Evolutionary conservation across 2,113 vertebrate species (phyloP), one percentile per base, ranked within the genome.

Genomic region (Mirza zaza): DNA sequence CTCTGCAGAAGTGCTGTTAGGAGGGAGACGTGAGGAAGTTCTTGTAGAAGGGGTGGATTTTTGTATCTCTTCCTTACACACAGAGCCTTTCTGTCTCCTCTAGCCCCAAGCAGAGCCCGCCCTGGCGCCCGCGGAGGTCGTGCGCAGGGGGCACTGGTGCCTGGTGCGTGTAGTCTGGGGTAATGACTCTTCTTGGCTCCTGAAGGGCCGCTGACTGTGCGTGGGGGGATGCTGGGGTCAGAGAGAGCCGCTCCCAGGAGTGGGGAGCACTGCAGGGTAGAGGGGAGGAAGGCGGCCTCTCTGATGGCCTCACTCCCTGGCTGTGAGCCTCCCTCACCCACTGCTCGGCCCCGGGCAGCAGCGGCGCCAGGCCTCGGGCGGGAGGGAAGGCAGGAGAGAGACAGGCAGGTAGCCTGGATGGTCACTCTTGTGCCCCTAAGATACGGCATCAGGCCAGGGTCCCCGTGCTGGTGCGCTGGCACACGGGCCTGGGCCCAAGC

Each of bases 401-500:
- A 21, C 15, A 0, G 29, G 9, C 32, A 23, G 3, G 67, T 3
- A 11, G 79, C 9, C 14, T 52, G 61, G 23, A 3, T 2, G 12
- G 39, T 20, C 48, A 21, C 70, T 57, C 55, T 67, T 1, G 0
- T 39, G 55, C 11, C 32, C 39, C 71, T 68, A 17, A 57, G 48
- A 76, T n/a, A n/a, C 27, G 8, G 14, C 0, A 0, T 15, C 50
- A 45, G 50, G 42, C 39, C 36, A 15, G 57, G 10, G 5, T n/a
- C 18, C 27, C 32, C 3, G 0, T 20, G 27, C 88, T 73, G 52
- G 42, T 2, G 32, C 27, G 13, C 3, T 18, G 32, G 32, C 6
- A 6, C 32, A 20, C 18, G 2, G 3, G 32, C 67, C 48, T 48
- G n/a, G 79, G 27, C 11, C 55, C 15, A 17, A 3, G n/a, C 18